Base-by-base conservation (phyloP, 2,888 invertebrate genomes). In the Nowickia ferox region DNA sequence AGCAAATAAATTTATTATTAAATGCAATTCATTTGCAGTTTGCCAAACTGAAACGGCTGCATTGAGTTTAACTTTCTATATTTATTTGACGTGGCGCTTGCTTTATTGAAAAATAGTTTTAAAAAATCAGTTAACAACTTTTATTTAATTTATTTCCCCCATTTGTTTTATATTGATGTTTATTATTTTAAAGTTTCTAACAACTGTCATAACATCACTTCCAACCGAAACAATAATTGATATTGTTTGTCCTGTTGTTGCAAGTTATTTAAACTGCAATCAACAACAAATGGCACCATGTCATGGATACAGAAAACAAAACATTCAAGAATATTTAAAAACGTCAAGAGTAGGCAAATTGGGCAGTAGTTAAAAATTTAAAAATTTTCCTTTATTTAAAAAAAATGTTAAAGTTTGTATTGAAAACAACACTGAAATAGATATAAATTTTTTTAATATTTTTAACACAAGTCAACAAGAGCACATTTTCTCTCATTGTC, bases 201-300 rank as follows among this genome's bases (percentile, higher is more conserved):
- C 77, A 83, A 77, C 83, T 83, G 83, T 83, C 77, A 83, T 77
- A 83, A 77, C 72, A 83, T 57, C 44, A 72, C 46, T 22, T 19
- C 40, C 65, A 57, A 38, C 46, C 55, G 5, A 55, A 63, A 65
- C 57, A 68, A 78, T 44, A 69, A 17, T 46, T 59, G 48, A 51
- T 19, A 40, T 57, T 72, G 46, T 59, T 61, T 61, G 44, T 66
- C 17, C 44, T 38, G 17, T 55, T 61, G 30, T 79, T 69, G 42
- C 11, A n/a, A 40, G 38, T 61, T 48, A 17, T 61, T 68, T 48
- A 42, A 75, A 81, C 66, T 75, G 38, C 68, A 81, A 61, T 76
- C 55, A 76, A 76, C 76, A 76, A 42, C 76, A 76, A 77, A 82
- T 77, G 76, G 53, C 75, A 72, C 63, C 80, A 80, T 74, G 42